Evolutionary conservation across 2,888 invertebrate genomes (phyloP).

Genomic region (Eupithecia abbreviata): DNA sequence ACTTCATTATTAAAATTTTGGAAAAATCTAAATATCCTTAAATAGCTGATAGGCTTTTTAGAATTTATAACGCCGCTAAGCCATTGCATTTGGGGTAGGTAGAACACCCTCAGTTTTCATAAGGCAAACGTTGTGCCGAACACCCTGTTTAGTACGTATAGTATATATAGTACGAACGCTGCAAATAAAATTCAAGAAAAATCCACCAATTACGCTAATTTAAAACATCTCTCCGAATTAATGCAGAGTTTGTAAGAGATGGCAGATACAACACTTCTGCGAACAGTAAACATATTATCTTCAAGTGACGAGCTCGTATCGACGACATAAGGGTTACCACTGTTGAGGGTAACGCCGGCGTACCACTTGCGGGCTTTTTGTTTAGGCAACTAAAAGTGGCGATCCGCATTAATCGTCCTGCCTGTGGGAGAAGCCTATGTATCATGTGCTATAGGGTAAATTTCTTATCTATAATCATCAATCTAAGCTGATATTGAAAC

Average conservation of each 20-base stretch:
- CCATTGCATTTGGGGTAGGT: no score
- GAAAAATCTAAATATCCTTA: no score
- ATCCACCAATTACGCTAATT: not conserved
- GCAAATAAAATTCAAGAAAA: not conserved
- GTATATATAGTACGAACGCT: not conserved
- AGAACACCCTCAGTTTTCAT: no score
- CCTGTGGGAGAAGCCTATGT: not conserved
- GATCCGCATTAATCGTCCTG: not conserved
- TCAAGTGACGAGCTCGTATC: not conserved
- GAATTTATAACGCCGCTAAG: no score
- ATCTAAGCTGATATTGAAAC: not conserved
- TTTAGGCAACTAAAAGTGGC: not conserved
- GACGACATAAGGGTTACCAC: not conserved
- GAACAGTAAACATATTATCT: not conserved
- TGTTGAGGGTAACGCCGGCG: not conserved
- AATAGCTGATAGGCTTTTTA: no score
- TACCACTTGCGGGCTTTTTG: not conserved
- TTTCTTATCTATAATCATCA: no score
- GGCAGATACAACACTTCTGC: not conserved
- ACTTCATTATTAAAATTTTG: no score
- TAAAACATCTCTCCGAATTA: not conserved
- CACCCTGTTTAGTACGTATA: no score
- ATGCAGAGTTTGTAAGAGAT: not conserved
- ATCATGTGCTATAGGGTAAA: no score
- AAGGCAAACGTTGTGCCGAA: no score